A percentile compares a stretch with the other conserved stretches of the same genome.
Conservation (phyloP, 2,113 vertebrate species). For the Paracanthobrama guichenoti region DNA sequence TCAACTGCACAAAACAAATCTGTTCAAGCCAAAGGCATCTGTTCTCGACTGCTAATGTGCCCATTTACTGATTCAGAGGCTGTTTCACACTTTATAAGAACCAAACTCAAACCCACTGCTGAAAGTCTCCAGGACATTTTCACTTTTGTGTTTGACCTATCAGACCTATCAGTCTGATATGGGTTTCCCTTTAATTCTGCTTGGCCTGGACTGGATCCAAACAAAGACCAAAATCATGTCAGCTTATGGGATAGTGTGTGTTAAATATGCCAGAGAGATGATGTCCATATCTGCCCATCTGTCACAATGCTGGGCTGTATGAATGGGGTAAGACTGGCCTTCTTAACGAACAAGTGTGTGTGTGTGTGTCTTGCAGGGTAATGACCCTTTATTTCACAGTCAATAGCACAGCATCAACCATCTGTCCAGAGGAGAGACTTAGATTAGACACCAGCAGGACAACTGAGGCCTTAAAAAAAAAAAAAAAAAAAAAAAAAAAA, state of each 20-base stretch:
- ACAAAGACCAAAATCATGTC: not conserved
- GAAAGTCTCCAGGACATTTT: constrained; percentile 7
- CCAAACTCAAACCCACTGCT: not conserved
- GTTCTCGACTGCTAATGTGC: not conserved
- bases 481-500: too few relatives aligned
- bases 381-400: constrained; percentile 15
- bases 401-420: constrained; percentile 37
- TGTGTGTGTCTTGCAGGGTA: not conserved
- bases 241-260: not conserved
- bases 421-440: constrained; percentile 28
- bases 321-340: not conserved
- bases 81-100: not conserved
- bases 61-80: not conserved
- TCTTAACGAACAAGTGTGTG: not conserved
- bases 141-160: not conserved
- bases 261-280: not conserved
- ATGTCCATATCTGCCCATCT: constrained; percentile 21
- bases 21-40: not conserved
- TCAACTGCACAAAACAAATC: not conserved
- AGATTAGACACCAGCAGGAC: constrained; percentile 29
- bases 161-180: not conserved
- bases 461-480: not conserved
- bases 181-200: not conserved
- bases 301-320: constrained; percentile 4
- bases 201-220: not conserved